Conservation (phyloP, 1,140 invertebrate genomes). For the Drosophila pruinosa region DNA sequence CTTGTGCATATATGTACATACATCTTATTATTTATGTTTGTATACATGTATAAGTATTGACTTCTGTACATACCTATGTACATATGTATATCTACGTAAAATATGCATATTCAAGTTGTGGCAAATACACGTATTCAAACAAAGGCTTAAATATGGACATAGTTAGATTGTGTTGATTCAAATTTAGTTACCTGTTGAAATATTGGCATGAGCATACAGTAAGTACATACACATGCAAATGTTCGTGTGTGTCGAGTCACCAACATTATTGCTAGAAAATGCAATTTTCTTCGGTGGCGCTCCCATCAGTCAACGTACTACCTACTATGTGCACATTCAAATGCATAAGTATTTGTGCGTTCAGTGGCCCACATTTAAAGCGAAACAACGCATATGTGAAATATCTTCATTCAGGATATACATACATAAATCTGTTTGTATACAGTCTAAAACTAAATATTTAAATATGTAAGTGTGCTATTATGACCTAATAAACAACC, state of each 20-base stretch:
- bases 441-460: no score
- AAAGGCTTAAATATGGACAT: not conserved
- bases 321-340: not conserved
- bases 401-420: not conserved
- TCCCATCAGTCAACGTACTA: not conserved
- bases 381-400: not conserved
- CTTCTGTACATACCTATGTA: no score
- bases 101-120: not conserved
- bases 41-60: not conserved
- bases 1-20: not conserved
- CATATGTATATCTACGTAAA: slow-evolving; percentile 13
- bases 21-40: no score
- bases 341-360: not conserved
- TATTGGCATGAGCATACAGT: slow-evolving; percentile 4
- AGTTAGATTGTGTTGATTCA: not conserved
- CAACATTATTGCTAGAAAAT: not conserved
- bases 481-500: no score
- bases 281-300: not conserved
- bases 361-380: not conserved
- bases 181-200: slow-evolving; percentile 27
- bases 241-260: not conserved
- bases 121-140: not conserved
- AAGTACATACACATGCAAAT: not conserved
- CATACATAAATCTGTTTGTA: slow-evolving; percentile 1
- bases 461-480: no score